Evolutionary conservation across 2,797 vertebrate species (phyloP).

Genomic region (Taeniopygia guttata): DNA sequence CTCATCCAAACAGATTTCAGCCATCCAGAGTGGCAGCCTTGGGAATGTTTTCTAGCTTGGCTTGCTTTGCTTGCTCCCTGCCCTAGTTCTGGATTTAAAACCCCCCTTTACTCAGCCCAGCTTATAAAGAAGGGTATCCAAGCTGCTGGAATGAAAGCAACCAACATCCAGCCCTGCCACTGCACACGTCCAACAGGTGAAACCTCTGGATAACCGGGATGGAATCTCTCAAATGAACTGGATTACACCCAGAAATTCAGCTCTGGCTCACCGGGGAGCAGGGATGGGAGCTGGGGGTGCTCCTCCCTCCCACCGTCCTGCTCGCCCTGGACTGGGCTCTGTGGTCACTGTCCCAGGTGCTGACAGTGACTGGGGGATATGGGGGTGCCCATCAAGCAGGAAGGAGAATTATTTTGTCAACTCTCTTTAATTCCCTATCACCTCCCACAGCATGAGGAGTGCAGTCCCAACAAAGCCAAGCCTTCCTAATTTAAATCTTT

Average conservation of each 20-base stretch:
- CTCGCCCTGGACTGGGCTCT: background rate
- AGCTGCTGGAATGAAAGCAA: background rate
- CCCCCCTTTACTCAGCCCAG: rapidly evolving
- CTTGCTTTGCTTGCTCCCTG: background rate
- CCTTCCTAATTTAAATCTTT: background rate
- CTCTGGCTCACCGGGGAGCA: background rate
- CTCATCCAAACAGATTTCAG: background rate
- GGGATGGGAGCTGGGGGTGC: background rate
- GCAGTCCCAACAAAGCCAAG: background rate
- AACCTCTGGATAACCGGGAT: background rate
- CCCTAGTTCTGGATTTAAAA: background rate
- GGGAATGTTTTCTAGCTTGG: background rate
- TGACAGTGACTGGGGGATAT: too few relatives aligned
- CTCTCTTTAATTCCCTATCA: background rate
- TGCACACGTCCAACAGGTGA: background rate
- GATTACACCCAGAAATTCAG: background rate
- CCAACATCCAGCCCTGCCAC: background rate
- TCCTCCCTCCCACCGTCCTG: background rate
- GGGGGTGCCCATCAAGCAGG: background rate
- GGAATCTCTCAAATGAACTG: background rate
- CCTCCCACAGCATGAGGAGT: background rate
- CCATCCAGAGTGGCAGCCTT: background rate
- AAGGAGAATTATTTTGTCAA: background rate
- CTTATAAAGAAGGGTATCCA: background rate
- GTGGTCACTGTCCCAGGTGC: background rate